A percentile compares a stretch with the other conserved stretches of the same genome.
These are phyloP conservation scores for Scaptodrosophila lebanonensis DNA, from an alignment of 1,140 invertebrate genomes.

Conservation along the genomic window DNA sequence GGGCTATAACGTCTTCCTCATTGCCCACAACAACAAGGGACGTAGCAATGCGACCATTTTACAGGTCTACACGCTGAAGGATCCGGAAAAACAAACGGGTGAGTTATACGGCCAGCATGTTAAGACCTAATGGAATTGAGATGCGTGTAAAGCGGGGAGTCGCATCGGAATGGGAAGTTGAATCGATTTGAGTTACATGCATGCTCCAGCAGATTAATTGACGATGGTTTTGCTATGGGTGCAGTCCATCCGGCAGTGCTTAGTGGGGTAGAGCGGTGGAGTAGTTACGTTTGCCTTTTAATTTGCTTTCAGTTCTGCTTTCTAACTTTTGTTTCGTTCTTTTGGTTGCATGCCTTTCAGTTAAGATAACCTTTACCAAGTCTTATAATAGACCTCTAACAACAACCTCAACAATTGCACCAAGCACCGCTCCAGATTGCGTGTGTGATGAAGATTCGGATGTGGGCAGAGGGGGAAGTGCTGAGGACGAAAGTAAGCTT, in stretches of 20 bases:
- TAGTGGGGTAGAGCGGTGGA: too few relatives aligned
- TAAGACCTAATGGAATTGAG: slow-evolving; percentile 7
- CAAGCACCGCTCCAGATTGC: slow-evolving; percentile 34
- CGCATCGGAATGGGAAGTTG: slow-evolving; percentile 55
- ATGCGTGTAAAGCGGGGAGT: slow-evolving; percentile 20
- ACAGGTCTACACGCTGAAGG: slow-evolving; percentile 85
- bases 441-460: slow-evolving; percentile 53
- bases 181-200: too few relatives aligned
- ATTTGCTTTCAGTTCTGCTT: slow-evolving; percentile 35
- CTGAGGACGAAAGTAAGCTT: slow-evolving; percentile 22
- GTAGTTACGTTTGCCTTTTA: slow-evolving; percentile 24
- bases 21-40: slow-evolving; percentile 86
- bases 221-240: slow-evolving; percentile 36
- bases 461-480: slow-evolving; percentile 32
- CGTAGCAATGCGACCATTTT: slow-evolving; percentile 81
- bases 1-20: slow-evolving; percentile 83
- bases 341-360: slow-evolving; percentile 55
- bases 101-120: slow-evolving; percentile 61
- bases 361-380: slow-evolving; percentile 64
- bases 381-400: slow-evolving; percentile 39
- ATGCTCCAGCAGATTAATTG: slow-evolving; percentile 66
- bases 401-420: slow-evolving; percentile 13
- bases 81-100: slow-evolving; percentile 88
- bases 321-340: slow-evolving; percentile 19
- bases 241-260: too few relatives aligned